Evolutionary conservation across 2,113 vertebrate genomes (phyloP).

Genomic region (Tylochromis polylepis): DNA sequence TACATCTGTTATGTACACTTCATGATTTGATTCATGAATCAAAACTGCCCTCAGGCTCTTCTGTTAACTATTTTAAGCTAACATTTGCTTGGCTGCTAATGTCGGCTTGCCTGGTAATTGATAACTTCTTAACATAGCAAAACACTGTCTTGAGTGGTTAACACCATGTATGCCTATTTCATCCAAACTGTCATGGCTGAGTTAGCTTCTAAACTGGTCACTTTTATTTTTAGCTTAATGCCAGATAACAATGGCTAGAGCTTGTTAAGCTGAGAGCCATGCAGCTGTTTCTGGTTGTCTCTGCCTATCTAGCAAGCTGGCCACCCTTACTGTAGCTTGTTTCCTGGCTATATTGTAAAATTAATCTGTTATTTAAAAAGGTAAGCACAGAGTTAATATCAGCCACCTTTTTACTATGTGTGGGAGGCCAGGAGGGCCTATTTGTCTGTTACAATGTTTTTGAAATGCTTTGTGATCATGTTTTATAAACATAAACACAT

Average conservation of each 20-base stretch:
- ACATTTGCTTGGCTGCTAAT: not conserved
- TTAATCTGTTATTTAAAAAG: too few species aligned
- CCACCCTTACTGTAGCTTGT: not conserved
- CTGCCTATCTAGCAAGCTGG: not conserved
- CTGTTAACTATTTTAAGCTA: not conserved
- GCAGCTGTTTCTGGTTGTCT: not conserved
- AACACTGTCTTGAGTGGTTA: too few species aligned
- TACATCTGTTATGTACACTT: not conserved
- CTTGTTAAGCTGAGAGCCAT: not conserved
- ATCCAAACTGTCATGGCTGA: too few species aligned
- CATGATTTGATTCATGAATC: not conserved
- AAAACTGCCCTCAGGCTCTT: not conserved
- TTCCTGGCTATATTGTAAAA: not conserved
- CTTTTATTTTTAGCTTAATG: not conserved
- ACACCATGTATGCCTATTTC: too few species aligned
- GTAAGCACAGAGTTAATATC: not conserved
- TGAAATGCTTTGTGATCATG: not conserved
- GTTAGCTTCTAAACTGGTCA: not conserved
- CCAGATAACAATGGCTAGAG: not conserved
- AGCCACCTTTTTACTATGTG: not conserved
- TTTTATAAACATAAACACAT: not conserved
- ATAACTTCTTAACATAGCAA: not conserved
- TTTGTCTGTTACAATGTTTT: not conserved
- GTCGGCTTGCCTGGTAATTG: not conserved
- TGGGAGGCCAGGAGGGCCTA: not conserved